A percentile compares a stretch with the other conserved stretches of the same genome.
Conservation (phyloP, 2,888 invertebrate species). For the Netelia melanura region DNA sequence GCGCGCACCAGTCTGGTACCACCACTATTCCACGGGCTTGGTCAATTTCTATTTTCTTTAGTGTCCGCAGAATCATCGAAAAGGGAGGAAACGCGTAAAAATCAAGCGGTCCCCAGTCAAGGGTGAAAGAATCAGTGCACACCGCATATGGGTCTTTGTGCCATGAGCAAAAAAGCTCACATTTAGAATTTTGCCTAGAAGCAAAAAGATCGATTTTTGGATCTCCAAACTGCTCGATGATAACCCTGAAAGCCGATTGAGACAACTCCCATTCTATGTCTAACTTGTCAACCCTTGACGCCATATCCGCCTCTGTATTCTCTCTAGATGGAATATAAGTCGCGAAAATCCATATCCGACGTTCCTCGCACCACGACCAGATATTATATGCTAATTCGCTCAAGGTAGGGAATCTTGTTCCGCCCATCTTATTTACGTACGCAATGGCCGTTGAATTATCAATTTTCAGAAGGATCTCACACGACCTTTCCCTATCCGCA, state of each 20-base stretch:
- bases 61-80: too few species aligned
- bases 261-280: constrained; percentile 64
- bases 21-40: too few species aligned
- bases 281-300: constrained; percentile 46
- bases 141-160: background rate
- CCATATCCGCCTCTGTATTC: constrained; percentile 49
- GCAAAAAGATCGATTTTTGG: constrained; percentile 56
- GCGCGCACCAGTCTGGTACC: too few species aligned
- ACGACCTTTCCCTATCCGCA: background rate
- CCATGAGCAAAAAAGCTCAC: constrained; percentile 40
- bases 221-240: constrained; percentile 37
- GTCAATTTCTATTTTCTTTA: too few species aligned
- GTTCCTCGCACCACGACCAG: constrained; percentile 54
- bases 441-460: constrained; percentile 30
- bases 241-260: constrained; percentile 19
- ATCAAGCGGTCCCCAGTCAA: too few species aligned
- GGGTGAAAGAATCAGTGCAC: too few species aligned
- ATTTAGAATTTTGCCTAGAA: constrained; percentile 51
- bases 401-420: constrained; percentile 26
- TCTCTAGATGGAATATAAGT: constrained; percentile 57
- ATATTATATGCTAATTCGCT: constrained; percentile 40
- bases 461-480: constrained; percentile 25
- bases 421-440: constrained; percentile 49
- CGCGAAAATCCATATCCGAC: constrained; percentile 46
- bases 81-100: too few species aligned